A percentile compares a stretch with the other conserved stretches of the same genome.
Conservation (phyloP, 2,113 vertebrate species). For the Onychorhynchus coronatus region DNA sequence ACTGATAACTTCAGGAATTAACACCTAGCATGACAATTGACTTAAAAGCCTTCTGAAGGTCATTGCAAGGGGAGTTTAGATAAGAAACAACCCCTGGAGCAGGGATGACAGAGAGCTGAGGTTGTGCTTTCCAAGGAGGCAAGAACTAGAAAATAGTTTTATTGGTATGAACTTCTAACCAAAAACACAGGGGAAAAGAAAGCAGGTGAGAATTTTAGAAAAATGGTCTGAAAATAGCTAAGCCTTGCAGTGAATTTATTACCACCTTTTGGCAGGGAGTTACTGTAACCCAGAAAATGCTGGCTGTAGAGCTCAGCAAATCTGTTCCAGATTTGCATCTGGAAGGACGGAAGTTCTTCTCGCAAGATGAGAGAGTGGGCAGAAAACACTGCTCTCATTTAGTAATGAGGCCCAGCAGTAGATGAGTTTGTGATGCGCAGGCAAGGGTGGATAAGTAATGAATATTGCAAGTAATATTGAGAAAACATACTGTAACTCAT, state of each 20-base stretch:
- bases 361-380: not conserved
- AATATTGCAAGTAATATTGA: not conserved
- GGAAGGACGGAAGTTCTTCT: not conserved
- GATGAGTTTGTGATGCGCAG: not conserved
- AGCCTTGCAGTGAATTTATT: not conserved
- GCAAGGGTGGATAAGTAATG: not conserved
- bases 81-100: not conserved
- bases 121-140: not conserved
- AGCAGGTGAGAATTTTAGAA: not conserved
- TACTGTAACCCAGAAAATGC: not conserved
- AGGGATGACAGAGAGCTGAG: not conserved
- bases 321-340: not conserved
- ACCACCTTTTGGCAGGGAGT: not conserved
- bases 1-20: not conserved
- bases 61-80: not conserved
- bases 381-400: not conserved
- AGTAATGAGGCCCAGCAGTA: not conserved
- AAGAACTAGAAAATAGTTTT: not conserved
- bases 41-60: not conserved
- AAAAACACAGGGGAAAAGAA: not conserved
- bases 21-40: not conserved
- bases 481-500: not conserved
- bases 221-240: not conserved
- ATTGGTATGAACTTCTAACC: not conserved
- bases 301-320: not conserved